phyloP scores from a whole-genome alignment of 2,888 invertebrate genomes.

The Omphaloscelis lunosa region DNA sequence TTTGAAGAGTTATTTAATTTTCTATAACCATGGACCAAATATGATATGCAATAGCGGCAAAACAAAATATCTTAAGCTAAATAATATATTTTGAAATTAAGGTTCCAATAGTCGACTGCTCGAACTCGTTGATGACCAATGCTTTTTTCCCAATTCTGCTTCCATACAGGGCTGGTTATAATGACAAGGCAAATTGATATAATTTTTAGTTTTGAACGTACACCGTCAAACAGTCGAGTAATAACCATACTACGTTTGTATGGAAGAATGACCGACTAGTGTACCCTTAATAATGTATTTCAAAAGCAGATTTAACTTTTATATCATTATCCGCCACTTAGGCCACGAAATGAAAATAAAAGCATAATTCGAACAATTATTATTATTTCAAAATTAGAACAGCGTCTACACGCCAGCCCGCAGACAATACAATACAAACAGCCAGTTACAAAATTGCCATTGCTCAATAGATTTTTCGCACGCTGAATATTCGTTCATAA shows the following conservation, averaged over 20 bases:
- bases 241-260: too few species aligned
- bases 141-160: too few species aligned
- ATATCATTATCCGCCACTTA: constrained; percentile 23
- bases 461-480: constrained; percentile 83
- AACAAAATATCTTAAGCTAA: not conserved
- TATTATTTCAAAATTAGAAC: constrained; percentile 81
- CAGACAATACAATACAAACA: constrained; percentile 80
- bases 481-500: constrained; percentile 77
- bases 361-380: constrained; percentile 59
- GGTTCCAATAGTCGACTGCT: too few species aligned
- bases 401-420: constrained; percentile 68
- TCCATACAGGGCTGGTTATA: too few species aligned
- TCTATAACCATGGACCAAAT: not conserved
- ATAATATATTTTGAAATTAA: constrained; percentile 33
- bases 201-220: too few species aligned
- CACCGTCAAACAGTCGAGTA: too few species aligned
- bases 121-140: too few species aligned
- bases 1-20: not conserved
- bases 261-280: too few species aligned
- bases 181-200: too few species aligned
- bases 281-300: constrained; percentile 30
- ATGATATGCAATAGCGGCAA: not conserved
- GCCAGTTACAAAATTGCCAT: constrained; percentile 78
- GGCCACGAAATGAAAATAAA: constrained; percentile 48
- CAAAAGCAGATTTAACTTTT: constrained; percentile 32